phyloP scores from a whole-genome alignment of 2,113 vertebrate species.

The Cygnus atratus region DNA sequence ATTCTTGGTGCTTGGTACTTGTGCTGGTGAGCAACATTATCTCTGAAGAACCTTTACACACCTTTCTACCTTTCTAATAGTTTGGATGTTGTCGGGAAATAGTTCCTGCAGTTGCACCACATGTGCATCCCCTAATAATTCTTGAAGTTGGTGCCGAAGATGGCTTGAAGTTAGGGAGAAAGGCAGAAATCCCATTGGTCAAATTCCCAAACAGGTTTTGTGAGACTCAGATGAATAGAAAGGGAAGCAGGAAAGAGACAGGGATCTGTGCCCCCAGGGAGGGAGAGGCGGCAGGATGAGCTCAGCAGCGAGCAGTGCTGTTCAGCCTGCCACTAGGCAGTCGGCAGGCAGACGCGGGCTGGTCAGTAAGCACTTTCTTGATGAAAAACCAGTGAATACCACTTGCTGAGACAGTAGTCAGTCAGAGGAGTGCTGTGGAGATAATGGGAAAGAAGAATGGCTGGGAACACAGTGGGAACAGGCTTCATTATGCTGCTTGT shows the following conservation, averaged over 20 bases:
- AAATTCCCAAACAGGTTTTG: background rate
- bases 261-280: background rate
- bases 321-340: background rate
- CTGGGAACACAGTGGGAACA: background rate
- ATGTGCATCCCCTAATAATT: background rate
- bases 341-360: background rate
- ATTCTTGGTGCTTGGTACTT: background rate
- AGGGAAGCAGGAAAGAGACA: background rate
- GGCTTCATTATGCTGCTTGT: background rate
- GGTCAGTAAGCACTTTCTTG: background rate
- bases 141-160: background rate
- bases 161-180: background rate
- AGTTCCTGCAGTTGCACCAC: background rate
- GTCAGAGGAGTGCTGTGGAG: background rate
- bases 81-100: background rate
- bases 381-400: background rate
- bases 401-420: background rate
- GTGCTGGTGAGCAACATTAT: background rate
- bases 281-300: background rate
- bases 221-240: background rate
- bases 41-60: background rate
- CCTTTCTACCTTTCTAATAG: background rate
- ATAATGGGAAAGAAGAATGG: background rate
- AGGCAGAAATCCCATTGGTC: background rate
- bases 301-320: background rate